phyloP scores from a whole-genome alignment of 2,888 invertebrate genomes.

The Lithophane ornitopus region DNA sequence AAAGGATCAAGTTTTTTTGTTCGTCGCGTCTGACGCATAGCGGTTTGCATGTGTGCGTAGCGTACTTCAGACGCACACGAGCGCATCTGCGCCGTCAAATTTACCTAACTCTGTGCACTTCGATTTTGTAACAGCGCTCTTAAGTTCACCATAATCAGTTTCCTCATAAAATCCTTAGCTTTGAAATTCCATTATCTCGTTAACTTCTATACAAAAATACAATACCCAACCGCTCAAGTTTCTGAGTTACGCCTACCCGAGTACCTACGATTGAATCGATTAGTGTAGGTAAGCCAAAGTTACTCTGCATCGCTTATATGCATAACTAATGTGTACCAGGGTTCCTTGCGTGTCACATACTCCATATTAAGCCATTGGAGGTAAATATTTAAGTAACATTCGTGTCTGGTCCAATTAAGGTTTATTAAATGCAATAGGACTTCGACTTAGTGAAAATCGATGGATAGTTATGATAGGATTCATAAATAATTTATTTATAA shows the following conservation, averaged over 20 bases:
- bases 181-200: neutral
- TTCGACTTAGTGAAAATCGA: conserved; percentile 1
- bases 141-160: neutral
- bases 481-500: conserved; percentile 15
- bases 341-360: conserved; percentile 15
- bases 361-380: conserved; percentile 36
- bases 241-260: neutral
- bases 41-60: too few relatives aligned
- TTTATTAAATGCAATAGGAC: conserved; percentile 35
- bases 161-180: neutral
- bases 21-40: too few relatives aligned
- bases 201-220: conserved; percentile 1
- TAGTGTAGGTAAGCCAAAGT: conserved; percentile 10
- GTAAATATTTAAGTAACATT: conserved; percentile 41
- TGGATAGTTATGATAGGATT: neutral
- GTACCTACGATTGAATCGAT: conserved; percentile 29
- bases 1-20: too few relatives aligned
- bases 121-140: too few relatives aligned
- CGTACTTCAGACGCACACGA: too few relatives aligned
- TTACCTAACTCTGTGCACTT: too few relatives aligned
- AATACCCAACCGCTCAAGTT: neutral
- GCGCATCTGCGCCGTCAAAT: too few relatives aligned
- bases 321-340: conserved; percentile 26
- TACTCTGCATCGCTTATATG: conserved; percentile 16
- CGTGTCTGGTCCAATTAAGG: conserved; percentile 17